Evolutionary conservation across 2,113 vertebrate species (phyloP), one percentile per base, ranked within the genome.

Genomic region (Corynorhinus townsendii): DNA sequence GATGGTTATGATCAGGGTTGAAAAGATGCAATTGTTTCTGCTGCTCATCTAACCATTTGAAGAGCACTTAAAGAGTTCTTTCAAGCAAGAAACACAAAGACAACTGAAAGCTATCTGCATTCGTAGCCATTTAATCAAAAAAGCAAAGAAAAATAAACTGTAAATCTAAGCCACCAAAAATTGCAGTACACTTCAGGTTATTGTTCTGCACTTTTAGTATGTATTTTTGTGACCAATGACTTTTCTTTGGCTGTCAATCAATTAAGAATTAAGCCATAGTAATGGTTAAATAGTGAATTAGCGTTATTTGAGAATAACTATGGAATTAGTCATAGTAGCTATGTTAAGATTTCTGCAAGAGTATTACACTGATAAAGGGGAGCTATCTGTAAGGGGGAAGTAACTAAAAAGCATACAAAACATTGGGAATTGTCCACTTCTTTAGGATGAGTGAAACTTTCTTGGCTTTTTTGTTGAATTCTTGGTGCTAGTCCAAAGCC

Each of bases 21-120:
- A 93, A 90, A 96, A 92, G 93, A 49, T 86, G 93, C 43, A 85
- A 82, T 69, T 92, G 62, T 94, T 96, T 94, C 90, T 96, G 80
- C 68, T 96, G 28, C 91, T 97, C 73, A 68, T 90, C 79, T 91
- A 82, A 62, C 79, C 73, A 90, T 91, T 96, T 97, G 81, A 71
- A 96, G 95, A 95, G 80, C 52, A 66, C 86, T 96, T 86, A 94
- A 84, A 17, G 83, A 20, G 26, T 81, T 82, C 89, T 97, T 93
- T 91, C 83, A 94, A 24, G 2, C 54, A 88, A 92, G 76, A 86
- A 94, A 95, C 52, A 33, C 68, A 95, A 95, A 87, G 92, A 72
- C 69, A 96, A 93, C 76, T 93, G 88, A 86, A 95, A 98, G 43
- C 79, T 75, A 83, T 96, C 84, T 22, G 72, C 66, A 86, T 86